phyloP scores from a whole-genome alignment of 2,113 vertebrate species.

The Microcebus lehilahytsara region DNA sequence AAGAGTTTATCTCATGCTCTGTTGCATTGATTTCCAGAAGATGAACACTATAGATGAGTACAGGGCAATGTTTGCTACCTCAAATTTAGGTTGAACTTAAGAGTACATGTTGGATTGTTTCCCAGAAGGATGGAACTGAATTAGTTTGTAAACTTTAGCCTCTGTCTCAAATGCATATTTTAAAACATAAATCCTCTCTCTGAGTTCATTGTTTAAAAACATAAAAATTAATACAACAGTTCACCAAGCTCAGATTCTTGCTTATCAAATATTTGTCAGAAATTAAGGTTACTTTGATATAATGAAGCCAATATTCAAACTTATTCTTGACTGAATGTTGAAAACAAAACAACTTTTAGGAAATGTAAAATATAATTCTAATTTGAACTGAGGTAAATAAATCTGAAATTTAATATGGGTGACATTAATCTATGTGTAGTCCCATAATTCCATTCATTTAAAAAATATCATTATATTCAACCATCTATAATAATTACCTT shows the following conservation, averaged over 20 bases:
- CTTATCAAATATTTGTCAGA: neutral
- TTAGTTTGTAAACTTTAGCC: neutral
- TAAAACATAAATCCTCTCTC: neutral
- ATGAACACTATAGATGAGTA: neutral
- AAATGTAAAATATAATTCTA: neutral
- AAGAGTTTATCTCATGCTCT: neutral
- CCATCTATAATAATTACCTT: neutral
- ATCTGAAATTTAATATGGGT: neutral
- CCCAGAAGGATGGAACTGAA: neutral
- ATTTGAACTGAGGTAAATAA: neutral
- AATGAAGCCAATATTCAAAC: neutral
- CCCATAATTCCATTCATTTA: neutral
- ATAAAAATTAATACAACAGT: neutral
- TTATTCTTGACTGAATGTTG: neutral
- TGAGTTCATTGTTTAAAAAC: slow-evolving; percentile 4
- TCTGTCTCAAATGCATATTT: neutral
- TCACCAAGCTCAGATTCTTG: neutral
- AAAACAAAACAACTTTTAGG: slow-evolving; percentile 33
- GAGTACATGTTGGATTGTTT: neutral
- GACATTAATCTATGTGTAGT: neutral
- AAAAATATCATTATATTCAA: neutral
- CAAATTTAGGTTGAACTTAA: slow-evolving; percentile 3
- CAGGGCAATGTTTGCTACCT: neutral
- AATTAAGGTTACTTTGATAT: neutral
- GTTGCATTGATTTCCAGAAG: neutral